Evolutionary conservation across 2,888 invertebrate genomes (phyloP), one percentile per base, ranked within the genome.

Genomic region (Zhengitettix transpicula): DNA sequence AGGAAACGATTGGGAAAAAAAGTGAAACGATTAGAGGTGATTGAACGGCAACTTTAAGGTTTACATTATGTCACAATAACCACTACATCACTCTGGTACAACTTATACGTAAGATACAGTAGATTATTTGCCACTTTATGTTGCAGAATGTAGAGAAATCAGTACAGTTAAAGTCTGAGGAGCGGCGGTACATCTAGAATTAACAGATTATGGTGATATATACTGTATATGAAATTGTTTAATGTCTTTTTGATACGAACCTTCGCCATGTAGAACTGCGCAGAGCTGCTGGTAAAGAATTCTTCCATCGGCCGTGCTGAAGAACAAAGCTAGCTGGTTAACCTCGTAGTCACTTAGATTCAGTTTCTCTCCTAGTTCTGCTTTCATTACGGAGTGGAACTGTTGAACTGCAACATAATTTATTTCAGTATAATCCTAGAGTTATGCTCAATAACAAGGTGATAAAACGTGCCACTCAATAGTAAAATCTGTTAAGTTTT

Each of bases 281-380:
- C 86, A 87, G 63, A 89, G 80, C 73, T 87, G 87, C 5, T 81
- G 80, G 72, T 89, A 89, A 60, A 83, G 78, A 58, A 89, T 80
- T 65, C 87, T 79, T 61, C 89, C 88, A 75, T 89, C 88, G 65
- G 83, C 83, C n/a, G 84, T 79, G 53, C 85, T 80, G 74, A 88
- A 89, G 75, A 87, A 88, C 72, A 87, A 85, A 0, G 84, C 81
- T 12, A 89, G 72, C 70, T 87, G 85, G 9, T 79, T 73, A 65
- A 88, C 81, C 77, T 89, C 88, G 58, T 80, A 79, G 67, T 84
- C 83, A 0, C 85, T 82, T 57, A 89, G 75, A 0, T 87, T 87
- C 61, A 85, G 77, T 56, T 79, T 76, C n/a, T 78, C 75, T 65
- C 82, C 80, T 67, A 87, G 75, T 60, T 83, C 82, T 10, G 84